Conservation (phyloP, 2,797 vertebrate genomes). For the Anguilla marmorata region DNA sequence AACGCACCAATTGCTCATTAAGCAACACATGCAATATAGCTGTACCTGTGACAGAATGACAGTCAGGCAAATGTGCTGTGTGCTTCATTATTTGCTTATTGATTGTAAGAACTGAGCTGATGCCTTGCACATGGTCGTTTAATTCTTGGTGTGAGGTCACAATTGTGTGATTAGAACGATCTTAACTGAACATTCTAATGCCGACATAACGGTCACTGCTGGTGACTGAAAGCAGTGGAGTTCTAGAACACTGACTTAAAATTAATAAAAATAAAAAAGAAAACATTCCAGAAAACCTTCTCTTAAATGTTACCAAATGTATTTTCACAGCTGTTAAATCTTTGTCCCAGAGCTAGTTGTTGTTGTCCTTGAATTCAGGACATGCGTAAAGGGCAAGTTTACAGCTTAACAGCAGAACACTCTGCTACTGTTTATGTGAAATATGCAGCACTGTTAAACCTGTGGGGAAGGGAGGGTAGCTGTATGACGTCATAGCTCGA, state of each 20-base stretch:
- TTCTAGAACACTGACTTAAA: neutral
- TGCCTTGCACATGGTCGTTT: neutral
- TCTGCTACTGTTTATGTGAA: neutral
- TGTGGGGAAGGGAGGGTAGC: neutral
- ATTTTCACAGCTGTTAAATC: neutral
- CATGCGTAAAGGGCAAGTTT: neutral
- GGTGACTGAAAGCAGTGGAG: neutral
- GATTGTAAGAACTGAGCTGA: neutral
- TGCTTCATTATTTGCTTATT: neutral
- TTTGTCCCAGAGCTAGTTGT: neutral
- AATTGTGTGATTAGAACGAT: neutral
- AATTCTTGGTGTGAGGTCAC: neutral
- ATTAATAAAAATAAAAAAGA: neutral
- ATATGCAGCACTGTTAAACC: neutral
- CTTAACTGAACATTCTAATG: neutral
- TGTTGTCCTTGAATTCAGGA: neutral
- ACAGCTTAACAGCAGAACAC: neutral
- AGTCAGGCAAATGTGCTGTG: neutral
- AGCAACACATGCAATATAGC: neutral
- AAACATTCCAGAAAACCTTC: no score
- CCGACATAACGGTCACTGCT: no score
- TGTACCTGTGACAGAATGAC: neutral
- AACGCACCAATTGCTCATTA: neutral
- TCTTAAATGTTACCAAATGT: neutral
- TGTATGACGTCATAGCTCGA: neutral